Evolutionary conservation across 2,888 invertebrate species (phyloP), one percentile per base, ranked within the genome.

Genomic region (Pedicia rivosa): DNA sequence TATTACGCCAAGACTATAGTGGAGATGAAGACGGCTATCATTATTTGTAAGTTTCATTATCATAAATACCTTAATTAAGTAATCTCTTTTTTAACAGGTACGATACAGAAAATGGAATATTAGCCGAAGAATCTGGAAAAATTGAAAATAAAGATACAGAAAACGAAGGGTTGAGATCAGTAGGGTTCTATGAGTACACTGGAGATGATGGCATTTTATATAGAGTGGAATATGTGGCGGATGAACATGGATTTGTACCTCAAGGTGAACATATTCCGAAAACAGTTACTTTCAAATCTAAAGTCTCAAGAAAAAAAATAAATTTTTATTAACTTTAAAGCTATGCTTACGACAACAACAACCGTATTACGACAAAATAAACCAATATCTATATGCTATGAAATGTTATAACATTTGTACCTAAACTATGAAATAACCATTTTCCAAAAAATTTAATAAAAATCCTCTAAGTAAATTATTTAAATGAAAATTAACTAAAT

Each of bases 161-260:
- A 13, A 65, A 64, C 2, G 71, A 70, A 41, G 72, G 70, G 2
- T 67, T 77, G 33, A 66, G 67, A 38, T 71, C 74, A 2, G 65
- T 62, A 38, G 78, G 78, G 3, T 76, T 72, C 51, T 78, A 68
- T 51, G 69, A 75, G 46, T 78, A 74, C 51, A 68, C 76, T 1
- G 77, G 74, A 2, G 72, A 72, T 35, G 69, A 70, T 49, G 68
- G 68, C 27, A 52, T 62, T 2, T 55, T 64, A 17, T 66, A 69
- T 47, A 57, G 61, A 2, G 61, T 70, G 16, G 59, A 62, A 38
- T 70, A 70, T 47, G 59, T 60, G n/a, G 68, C 70, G 6, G 70
- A 70, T 48, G 67, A 68, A 42, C 66, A 68, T 46, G 67, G 67
- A 6, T 66, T 66, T 45, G 52, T 61, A 26, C 57, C 66, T 6